phyloP scores from a whole-genome alignment of 2,797 vertebrate genomes.

The Neopelma chrysocephalum region DNA sequence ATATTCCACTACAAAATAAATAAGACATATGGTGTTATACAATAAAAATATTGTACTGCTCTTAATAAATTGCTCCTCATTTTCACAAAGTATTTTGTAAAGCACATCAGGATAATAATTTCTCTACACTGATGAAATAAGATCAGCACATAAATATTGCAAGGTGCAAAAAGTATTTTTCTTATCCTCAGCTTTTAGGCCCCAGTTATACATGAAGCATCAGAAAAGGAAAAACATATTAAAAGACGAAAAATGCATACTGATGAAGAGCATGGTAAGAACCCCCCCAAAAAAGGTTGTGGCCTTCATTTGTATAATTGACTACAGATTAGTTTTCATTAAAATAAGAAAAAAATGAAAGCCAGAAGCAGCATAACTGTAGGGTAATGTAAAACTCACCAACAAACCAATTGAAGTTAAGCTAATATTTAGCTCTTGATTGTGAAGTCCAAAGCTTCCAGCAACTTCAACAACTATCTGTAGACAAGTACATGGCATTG shows the following conservation, averaged over 20 bases:
- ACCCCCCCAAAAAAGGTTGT: neutral
- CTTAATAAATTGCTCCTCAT: neutral
- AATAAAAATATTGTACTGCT: neutral
- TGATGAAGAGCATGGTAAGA: neutral
- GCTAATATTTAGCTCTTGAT: slow-evolving; percentile 99
- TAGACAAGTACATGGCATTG: slow-evolving; percentile 97
- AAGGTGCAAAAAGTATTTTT: neutral
- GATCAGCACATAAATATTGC: neutral
- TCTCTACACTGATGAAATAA: neutral
- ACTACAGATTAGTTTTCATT: neutral
- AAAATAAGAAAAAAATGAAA: neutral
- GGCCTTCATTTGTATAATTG: neutral
- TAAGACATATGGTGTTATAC: neutral
- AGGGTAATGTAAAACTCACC: slow-evolving; percentile 76
- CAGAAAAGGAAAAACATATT: neutral
- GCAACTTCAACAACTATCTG: slow-evolving; percentile 98
- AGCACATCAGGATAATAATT: neutral
- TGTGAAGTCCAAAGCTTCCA: slow-evolving; percentile 97
- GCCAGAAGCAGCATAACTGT: neutral
- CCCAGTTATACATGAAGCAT: neutral
- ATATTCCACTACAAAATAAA: slow-evolving; percentile 93
- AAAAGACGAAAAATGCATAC: neutral
- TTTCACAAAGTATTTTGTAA: neutral
- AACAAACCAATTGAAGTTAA: slow-evolving; percentile 97
- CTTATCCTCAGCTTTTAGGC: neutral